Conservation (phyloP, 1,140 invertebrate genomes). For the Venustaconcha ellipsiformis region DNA sequence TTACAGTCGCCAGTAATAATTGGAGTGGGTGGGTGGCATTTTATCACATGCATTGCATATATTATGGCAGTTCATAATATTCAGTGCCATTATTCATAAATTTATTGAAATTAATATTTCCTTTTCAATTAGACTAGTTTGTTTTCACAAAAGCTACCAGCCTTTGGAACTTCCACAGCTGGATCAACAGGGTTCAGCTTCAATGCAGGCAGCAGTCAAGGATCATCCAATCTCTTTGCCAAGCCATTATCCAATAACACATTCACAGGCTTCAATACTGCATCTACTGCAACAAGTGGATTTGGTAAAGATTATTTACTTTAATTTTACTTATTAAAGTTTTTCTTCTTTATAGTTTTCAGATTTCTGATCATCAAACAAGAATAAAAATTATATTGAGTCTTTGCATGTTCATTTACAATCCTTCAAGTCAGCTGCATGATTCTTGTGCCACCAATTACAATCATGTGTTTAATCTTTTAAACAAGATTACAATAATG, state of each 20-base stretch:
- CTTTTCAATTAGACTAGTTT: slow-evolving; percentile 28
- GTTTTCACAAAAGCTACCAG: slow-evolving; percentile 69
- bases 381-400: neutral
- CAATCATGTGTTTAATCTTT: too few relatives aligned
- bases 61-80: too few relatives aligned
- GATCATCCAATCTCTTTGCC: slow-evolving; percentile 48
- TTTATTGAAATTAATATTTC: neutral
- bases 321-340: neutral
- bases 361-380: neutral
- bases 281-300: slow-evolving; percentile 65
- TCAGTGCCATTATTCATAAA: neutral
- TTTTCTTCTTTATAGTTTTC: neutral
- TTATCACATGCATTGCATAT: neutral
- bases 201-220: slow-evolving; percentile 22
- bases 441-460: too few relatives aligned
- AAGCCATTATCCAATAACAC: slow-evolving; percentile 47
- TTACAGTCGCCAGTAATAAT: neutral
- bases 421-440: too few relatives aligned
- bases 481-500: too few relatives aligned
- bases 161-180: slow-evolving; percentile 72
- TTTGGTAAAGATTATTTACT: slow-evolving; percentile 31
- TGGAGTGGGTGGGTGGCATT: neutral
- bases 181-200: slow-evolving; percentile 48
- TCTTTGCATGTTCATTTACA: too few relatives aligned
- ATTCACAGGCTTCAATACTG: slow-evolving; percentile 49